Percentiles rank a stretch among this genome's conserved stretches.
Conservation (phyloP, 2,113 vertebrate species). For the Onychostoma macrolepis region DNA sequence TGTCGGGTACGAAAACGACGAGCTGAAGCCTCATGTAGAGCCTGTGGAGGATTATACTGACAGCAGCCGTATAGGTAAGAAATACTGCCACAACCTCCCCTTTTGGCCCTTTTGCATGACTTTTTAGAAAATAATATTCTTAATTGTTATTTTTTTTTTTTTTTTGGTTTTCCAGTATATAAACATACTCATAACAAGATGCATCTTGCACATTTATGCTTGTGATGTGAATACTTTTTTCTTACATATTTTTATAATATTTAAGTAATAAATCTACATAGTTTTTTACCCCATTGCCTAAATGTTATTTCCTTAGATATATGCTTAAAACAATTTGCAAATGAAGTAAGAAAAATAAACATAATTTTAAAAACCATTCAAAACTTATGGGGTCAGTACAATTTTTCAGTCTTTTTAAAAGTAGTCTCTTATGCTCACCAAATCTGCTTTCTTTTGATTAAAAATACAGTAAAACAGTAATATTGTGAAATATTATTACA, state of each 20-base stretch:
- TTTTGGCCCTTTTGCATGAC: background rate
- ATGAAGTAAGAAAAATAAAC: background rate
- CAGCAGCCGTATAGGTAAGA: conserved; percentile 51
- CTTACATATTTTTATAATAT: no score
- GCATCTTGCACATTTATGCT: background rate
- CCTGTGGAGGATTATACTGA: conserved; percentile 69
- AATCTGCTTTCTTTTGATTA: background rate
- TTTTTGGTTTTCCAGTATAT: background rate
- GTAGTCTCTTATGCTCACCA: background rate
- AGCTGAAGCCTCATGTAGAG: conserved; percentile 88
- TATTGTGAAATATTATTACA: background rate
- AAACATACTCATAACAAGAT: background rate
- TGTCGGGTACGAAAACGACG: conserved; percentile 86
- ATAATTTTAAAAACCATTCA: background rate
- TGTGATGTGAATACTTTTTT: background rate
- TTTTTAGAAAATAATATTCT: background rate
- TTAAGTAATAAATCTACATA: background rate
- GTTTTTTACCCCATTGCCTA: background rate
- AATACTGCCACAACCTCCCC: background rate
- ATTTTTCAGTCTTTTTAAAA: background rate
- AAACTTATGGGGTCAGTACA: background rate
- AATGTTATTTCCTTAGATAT: background rate
- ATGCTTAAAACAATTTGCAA: background rate
- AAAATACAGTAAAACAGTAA: background rate
- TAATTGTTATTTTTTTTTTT: background rate